Conservation (phyloP, 2,888 invertebrate genomes). For the Caenorhabditis angaria region DNA sequence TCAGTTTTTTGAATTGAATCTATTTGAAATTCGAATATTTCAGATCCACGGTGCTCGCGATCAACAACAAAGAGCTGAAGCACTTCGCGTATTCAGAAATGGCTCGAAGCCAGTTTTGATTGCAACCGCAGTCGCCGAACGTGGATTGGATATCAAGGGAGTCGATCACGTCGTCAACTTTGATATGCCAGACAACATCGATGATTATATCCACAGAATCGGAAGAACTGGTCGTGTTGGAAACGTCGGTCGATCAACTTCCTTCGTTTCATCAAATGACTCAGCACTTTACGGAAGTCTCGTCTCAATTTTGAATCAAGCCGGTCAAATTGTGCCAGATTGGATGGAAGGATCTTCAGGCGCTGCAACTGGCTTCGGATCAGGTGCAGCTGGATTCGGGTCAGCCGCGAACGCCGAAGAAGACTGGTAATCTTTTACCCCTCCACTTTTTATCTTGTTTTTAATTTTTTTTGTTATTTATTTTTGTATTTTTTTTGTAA, state of each 20-base stretch:
- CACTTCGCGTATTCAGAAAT: conserved; percentile 80
- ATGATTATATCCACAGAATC: conserved; percentile 67
- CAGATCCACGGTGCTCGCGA: conserved; percentile 78
- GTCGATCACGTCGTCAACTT: conserved; percentile 73
- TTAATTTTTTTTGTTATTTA: no score
- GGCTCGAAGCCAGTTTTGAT: conserved; percentile 77
- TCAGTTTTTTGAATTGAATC: no score
- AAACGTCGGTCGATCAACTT: conserved; percentile 74
- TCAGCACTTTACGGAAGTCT: background rate
- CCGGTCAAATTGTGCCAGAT: background rate
- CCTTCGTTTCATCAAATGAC: conserved; percentile 76
- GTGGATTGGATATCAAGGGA: conserved; percentile 77
- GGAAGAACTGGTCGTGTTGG: conserved; percentile 75
- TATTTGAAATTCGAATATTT: no score
- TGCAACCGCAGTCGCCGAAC: conserved; percentile 91
- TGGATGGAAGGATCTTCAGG: no score
- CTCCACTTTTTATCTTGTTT: no score
- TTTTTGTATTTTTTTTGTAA: no score
- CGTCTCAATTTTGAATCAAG: background rate
- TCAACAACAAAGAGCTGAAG: conserved; percentile 79
- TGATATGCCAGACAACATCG: background rate
- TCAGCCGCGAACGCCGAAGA: no score
- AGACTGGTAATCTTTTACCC: no score
- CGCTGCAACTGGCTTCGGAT: no score
- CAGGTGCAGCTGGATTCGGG: no score